Base-by-base conservation (phyloP, 2,797 vertebrate genomes). In the Mormyrus proboscirostris region DNA sequence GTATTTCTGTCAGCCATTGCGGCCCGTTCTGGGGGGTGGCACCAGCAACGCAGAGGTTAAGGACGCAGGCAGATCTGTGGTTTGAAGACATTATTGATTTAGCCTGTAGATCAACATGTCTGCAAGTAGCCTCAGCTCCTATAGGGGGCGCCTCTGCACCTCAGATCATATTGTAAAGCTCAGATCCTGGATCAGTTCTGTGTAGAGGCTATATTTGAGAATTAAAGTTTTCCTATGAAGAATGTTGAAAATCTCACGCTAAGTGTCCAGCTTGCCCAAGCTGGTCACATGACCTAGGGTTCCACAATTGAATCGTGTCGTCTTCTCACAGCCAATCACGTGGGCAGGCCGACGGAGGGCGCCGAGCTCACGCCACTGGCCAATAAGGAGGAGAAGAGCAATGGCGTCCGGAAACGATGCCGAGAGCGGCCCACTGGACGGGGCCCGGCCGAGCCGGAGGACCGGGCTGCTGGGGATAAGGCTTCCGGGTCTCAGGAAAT, bases 381-480 rank as follows among this genome's bases (percentile, higher is more conserved):
- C 8, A 0, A 33, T 85, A 94, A 90, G 0, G 97, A 97, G 88
- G 97, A 97, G 79, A 97, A 96, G 89, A 98, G 96, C 91, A 98
- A 98, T 0, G 97, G 98, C 76, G 94, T 97, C 69, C 95, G 93
- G 90, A 98, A 96, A 93, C 91, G 89, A 22, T 1, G 86, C 0
- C 96, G 95, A 86, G 97, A 97, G 38, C 88, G 92, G 55, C 57
- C 57, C 19, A 1, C 41, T 89, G 51, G 96, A 95, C 41, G 93
- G 50, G 92, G 93, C 85, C 47, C 25, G 19, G 5, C 83, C 2
- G 87, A 50, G 4, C 88, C 62, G 22, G 93, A 94, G 1, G 93
- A 94, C 53, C 90, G 92, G 8, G 83, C 33, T 10, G 91, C 76
- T 89, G 33, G 51, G 44, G 90, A 57, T 88, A 89, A 91, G 2